phyloP scores from a whole-genome alignment of 2,888 invertebrate species.

The Sialis lutaria region DNA sequence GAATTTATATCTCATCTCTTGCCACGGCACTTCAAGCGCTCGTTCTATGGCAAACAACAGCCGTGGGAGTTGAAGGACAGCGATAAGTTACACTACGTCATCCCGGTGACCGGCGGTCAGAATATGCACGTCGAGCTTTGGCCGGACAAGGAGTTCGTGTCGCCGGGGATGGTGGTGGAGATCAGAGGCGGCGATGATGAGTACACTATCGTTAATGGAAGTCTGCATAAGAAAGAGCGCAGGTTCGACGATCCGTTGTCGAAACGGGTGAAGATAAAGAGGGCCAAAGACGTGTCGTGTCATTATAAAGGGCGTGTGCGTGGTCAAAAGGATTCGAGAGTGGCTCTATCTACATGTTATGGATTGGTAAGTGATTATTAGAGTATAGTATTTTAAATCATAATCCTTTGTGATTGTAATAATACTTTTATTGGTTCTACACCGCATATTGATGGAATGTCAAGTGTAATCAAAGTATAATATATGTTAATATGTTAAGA shows the following conservation, averaged over 20 bases:
- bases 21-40: conserved; percentile 19
- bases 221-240: too few relatives aligned
- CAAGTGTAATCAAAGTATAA: too few relatives aligned
- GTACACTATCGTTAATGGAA: background rate
- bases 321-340: conserved; percentile 18
- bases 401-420: too few relatives aligned
- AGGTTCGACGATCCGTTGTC: background rate
- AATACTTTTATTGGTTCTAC: too few relatives aligned
- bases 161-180: conserved; percentile 21
- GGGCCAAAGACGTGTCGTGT: conserved; percentile 18
- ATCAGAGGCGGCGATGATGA: conserved; percentile 16
- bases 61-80: conserved; percentile 9
- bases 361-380: conserved; percentile 22
- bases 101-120: conserved; percentile 18
- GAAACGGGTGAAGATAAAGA: conserved; percentile 13
- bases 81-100: conserved; percentile 20
- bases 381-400: too few relatives aligned
- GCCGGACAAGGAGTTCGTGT: conserved; percentile 21
- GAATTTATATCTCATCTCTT: conserved; percentile 20
- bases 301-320: conserved; percentile 26
- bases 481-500: too few relatives aligned
- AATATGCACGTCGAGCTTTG: conserved; percentile 23
- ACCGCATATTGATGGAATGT: too few relatives aligned
- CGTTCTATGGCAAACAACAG: conserved; percentile 2
- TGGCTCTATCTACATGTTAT: conserved; percentile 24